Conservation (phyloP, 1,140 invertebrate species). For the Pseudomyrmex sp. region DNA sequence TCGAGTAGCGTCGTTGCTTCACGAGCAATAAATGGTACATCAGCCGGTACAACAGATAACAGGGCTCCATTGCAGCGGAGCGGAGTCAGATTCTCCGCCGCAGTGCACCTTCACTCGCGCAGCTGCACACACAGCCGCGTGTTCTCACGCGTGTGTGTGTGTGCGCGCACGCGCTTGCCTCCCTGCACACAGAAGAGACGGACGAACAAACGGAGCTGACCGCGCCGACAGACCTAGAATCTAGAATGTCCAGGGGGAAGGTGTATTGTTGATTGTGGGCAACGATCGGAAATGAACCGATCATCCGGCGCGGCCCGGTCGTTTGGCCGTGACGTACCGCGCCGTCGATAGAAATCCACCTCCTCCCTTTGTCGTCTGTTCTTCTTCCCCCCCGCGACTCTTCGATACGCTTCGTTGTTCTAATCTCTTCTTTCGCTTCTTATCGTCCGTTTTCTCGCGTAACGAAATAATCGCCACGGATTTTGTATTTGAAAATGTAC, state of each 20-base stretch:
- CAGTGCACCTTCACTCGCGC: constrained; percentile 31
- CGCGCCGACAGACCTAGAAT: constrained; percentile 63
- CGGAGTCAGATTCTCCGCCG: constrained; percentile 11
- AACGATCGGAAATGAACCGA: constrained; percentile 76
- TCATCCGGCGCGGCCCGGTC: constrained; percentile 55
- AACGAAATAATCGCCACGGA: neutral
- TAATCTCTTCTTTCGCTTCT: neutral
- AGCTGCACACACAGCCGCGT: neutral
- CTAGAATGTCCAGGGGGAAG: constrained; percentile 48
- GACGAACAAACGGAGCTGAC: constrained; percentile 50
- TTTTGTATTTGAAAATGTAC: neutral
- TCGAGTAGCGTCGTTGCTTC: constrained; percentile 58
- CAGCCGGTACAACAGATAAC: constrained; percentile 69
- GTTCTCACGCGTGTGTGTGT: neutral
- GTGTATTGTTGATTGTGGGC: constrained; percentile 68
- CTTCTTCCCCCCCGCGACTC: neutral
- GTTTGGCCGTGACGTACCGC: constrained; percentile 63
- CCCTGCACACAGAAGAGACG: constrained; percentile 10
- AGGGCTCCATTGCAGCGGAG: constrained; percentile 66
- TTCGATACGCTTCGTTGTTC: neutral
- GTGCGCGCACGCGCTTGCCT: neutral
- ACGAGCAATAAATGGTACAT: constrained; percentile 72
- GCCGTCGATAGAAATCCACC: constrained; percentile 58
- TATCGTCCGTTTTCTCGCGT: neutral
- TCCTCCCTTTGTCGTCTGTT: constrained; percentile 22